These are phyloP conservation scores for Muscina levida DNA, from an alignment of 2,888 invertebrate genomes.

Conservation along the genomic window DNA sequence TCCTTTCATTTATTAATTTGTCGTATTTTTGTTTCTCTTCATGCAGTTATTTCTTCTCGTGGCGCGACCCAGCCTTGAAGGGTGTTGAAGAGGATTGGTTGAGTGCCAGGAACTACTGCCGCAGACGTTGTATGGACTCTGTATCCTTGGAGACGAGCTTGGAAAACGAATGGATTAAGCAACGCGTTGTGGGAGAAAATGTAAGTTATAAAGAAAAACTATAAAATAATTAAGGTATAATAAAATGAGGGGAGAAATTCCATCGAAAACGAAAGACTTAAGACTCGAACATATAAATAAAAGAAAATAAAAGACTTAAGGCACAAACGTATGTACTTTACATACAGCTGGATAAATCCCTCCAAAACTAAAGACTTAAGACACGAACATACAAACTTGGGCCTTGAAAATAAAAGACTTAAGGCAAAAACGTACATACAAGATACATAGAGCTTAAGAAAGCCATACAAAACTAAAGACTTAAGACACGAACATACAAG, in stretches of 20 bases:
- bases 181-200: conserved; percentile 87
- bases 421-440: too few species aligned
- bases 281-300: too few species aligned
- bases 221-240: background rate
- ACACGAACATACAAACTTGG: too few species aligned
- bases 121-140: conserved; percentile 94
- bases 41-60: conserved; percentile 93
- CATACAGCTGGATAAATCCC: too few species aligned
- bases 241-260: conserved; percentile 1
- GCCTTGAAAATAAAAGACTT: too few species aligned
- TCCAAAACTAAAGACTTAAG: background rate
- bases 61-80: conserved; percentile 88
- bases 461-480: conserved; percentile 24
- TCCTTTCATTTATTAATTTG: background rate
- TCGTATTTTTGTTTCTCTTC: conserved; percentile 81
- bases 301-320: too few species aligned
- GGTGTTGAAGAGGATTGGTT: conserved; percentile 92
- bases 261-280: background rate
- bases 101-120: conserved; percentile 91
- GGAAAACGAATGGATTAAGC: conserved; percentile 93
- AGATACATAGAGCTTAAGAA: too few species aligned
- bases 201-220: conserved; percentile 80
- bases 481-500: conserved; percentile 19
- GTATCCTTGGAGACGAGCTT: conserved; percentile 91
- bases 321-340: too few species aligned